Base-by-base conservation (phyloP, 1,140 invertebrate genomes). In the Bombus confusus region DNA sequence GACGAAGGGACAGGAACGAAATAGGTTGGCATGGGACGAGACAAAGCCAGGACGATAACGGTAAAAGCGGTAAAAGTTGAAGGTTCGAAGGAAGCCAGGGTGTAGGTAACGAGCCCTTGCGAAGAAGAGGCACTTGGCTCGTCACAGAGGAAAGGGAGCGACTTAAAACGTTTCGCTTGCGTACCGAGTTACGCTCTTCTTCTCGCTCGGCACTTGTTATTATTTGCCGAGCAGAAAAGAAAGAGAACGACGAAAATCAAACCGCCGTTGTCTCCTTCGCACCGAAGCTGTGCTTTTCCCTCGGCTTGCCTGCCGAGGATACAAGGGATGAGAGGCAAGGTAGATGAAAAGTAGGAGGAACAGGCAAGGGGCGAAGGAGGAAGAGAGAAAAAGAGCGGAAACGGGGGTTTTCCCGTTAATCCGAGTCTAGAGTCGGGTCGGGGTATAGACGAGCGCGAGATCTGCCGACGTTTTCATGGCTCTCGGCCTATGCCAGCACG, bases 391-490 rank as follows among this genome's bases (percentile, higher is more conserved):
- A 25, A 8, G 37, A 57, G 31, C 41, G 15, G 28, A 22, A 47
- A 28, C 28, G 34, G 34, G 25, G 41, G 66, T 71, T 84, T 84
- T 66, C 52, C 74, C 82, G 82, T 79, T 84, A 84, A 84, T 84
- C 75, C 82, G 64, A 43, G 52, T 31, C 39, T 69, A 57, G 66
- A 84, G 52, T n/a, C 22, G 31, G 28, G 62, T 31, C 64, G 37
- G n/a, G 57, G 75, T 47, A 79, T 43, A 79, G 52, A 68, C 39
- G 73, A 83, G 62, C 73, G 62, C 73, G 73, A 37, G 72, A 83
- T 78, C 52, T 66, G 82, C 78, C 82, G 75, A 69, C 66, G 82
- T 84, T 84, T 84, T 79, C 82, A 79, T 47, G 75, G 25, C 62
- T 79, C 59, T 79, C 72, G 59, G 34, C 59, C 41, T 68, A 62